These are phyloP conservation scores for Amaurobius ferox DNA, from an alignment of 2,888 invertebrate genomes.

Conservation along the genomic window DNA sequence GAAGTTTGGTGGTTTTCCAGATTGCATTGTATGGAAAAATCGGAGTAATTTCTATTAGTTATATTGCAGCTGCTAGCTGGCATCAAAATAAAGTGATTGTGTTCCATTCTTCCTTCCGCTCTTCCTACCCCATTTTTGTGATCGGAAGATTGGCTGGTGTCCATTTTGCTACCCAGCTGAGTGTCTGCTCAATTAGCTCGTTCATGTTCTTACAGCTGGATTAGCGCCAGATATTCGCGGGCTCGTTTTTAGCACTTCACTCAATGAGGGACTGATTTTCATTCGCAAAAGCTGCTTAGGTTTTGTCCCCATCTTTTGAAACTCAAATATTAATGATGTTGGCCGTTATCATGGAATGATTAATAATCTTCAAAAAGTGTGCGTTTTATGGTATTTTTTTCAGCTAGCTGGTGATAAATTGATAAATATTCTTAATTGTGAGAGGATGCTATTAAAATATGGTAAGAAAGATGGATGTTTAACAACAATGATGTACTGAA, in stretches of 20 bases:
- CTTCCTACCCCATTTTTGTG: background rate
- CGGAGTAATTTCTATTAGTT: background rate
- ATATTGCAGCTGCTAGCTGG: background rate
- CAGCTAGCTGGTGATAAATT: background rate
- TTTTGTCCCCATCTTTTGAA: background rate
- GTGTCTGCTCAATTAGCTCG: background rate
- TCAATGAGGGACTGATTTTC: background rate
- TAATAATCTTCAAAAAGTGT: background rate
- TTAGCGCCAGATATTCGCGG: background rate
- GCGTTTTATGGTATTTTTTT: background rate
- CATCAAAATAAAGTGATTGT: background rate
- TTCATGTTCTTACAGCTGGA: conserved; percentile 1
- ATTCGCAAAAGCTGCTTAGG: background rate
- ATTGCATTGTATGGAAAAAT: background rate
- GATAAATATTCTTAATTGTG: no score
- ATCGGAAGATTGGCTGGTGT: background rate
- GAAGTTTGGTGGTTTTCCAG: conserved; percentile 1
- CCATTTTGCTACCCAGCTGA: background rate
- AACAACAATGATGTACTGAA: no score
- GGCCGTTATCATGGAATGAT: background rate
- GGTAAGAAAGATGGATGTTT: no score
- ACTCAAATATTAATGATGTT: background rate
- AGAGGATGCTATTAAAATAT: no score
- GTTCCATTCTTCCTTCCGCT: background rate
- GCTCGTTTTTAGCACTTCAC: background rate